Evolutionary conservation across 2,888 invertebrate genomes (phyloP).

Genomic region (Gandaritis pyraliata): DNA sequence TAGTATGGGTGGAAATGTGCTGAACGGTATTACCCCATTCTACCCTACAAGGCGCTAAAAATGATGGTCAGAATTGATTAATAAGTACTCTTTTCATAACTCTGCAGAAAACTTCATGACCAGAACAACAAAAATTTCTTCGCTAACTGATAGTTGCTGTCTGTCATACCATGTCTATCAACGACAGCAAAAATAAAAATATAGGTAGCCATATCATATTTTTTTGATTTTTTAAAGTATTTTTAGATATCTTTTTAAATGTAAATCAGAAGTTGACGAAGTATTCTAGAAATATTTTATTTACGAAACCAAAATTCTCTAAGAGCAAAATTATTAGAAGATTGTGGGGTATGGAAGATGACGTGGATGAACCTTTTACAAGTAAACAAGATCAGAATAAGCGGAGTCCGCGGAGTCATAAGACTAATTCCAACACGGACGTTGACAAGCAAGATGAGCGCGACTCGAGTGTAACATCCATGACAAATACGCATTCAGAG

Average conservation of each 20-base stretch:
- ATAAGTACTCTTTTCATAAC: background rate
- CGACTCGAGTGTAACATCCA: conserved; percentile 46
- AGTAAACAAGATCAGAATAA: conserved; percentile 53
- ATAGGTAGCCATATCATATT: background rate
- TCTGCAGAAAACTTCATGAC: conserved; percentile 2
- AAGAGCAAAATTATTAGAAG: conserved; percentile 55
- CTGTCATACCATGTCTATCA: no score
- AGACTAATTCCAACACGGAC: conserved; percentile 37
- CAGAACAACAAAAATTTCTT: conserved; percentile 9
- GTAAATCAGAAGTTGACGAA: background rate
- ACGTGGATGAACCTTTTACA: conserved; percentile 50
- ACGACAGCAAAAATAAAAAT: background rate
- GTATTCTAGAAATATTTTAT: background rate
- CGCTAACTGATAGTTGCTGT: conserved; percentile 3
- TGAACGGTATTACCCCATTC: no score
- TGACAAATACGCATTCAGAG: conserved; percentile 45
- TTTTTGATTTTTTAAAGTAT: background rate
- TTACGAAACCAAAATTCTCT: background rate
- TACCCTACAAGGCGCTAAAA: no score
- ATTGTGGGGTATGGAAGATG: conserved; percentile 59
- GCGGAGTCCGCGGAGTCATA: conserved; percentile 13
- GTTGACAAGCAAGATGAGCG: conserved; percentile 43
- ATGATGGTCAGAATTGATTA: background rate
- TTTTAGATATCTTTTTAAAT: background rate
- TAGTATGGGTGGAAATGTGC: no score